Evolutionary conservation across 2,797 vertebrate species (phyloP), one percentile per base, ranked within the genome.

Genomic region (Austrolebias charrua): DNA sequence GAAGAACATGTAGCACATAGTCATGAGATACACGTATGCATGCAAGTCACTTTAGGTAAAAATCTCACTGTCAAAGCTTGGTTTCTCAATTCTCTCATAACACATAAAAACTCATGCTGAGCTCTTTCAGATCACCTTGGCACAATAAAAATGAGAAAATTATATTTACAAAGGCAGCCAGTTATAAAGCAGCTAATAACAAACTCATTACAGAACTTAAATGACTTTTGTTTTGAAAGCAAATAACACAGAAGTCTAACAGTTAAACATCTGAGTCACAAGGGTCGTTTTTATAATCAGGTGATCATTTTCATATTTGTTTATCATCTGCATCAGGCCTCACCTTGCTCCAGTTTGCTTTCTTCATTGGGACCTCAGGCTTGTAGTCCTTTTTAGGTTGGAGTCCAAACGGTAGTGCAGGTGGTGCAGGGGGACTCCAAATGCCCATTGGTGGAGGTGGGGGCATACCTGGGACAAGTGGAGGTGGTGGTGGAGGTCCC

Each of bases 341-440:
- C 73, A 98, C 96, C 95, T 97, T 96, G 75, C 90, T 91, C 94
- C 94, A 95, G 65, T 92, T 94, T 73, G 93, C 92, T 60, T 93
- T 94, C 83, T 91, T 90, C 63, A 93, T 76, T 70, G 94, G 94
- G 54, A 94, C 87, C 47, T 95, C 94, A 62, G 94, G 94, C 69
- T 94, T 94, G 86, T 94, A 94, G 1, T 93, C 78, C 69, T 93
- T 95, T 87, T 95, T 95, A 60, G 93, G 92, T 63, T 89, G 59
- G 5, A 94, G 91, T 59, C 94, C 95, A 76, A 77, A 93, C 2
- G 92, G 95, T 55, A 96, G 83, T 18, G 70, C 54, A 48, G 62
- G 84, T 50, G 84, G 82, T 40, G 83, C 87, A 3, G 86, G 69
- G 9, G 78, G 63, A 10, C 52, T 85, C 88, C 90, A 94, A 18